Conservation (phyloP, 2,113 vertebrate genomes). For the Plestiodon gilberti region DNA sequence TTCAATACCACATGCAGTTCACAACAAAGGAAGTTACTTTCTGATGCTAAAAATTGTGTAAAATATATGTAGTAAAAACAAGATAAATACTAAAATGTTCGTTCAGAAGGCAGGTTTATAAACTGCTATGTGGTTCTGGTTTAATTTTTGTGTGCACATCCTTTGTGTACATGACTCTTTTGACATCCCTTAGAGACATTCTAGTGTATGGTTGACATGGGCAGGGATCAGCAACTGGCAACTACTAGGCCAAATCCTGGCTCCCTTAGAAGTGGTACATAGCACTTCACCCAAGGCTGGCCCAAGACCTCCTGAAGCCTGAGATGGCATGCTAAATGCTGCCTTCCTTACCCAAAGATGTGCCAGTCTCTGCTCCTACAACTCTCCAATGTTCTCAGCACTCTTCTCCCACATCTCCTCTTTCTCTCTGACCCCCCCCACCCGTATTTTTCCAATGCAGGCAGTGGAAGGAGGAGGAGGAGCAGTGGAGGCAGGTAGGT, state of each 20-base stretch:
- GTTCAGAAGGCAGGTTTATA: slow-evolving; percentile 20
- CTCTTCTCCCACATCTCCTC: too few relatives aligned
- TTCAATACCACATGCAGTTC: slow-evolving; percentile 11
- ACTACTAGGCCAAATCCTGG: not conserved
- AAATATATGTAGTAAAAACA: not conserved
- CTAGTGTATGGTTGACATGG: not conserved
- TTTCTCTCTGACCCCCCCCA: too few relatives aligned
- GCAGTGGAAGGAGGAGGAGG: too few relatives aligned
- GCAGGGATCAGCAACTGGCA: not conserved
- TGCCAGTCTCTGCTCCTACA: not conserved
- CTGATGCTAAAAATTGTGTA: slow-evolving; percentile 27
- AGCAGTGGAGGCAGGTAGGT: too few relatives aligned
- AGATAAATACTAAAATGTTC: slow-evolving; percentile 28
- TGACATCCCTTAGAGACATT: too few relatives aligned
- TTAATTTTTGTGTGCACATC: slow-evolving; percentile 20
- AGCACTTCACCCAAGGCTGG: too few relatives aligned
- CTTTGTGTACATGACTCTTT: too few relatives aligned
- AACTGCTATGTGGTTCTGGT: not conserved
- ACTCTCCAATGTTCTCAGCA: too few relatives aligned
- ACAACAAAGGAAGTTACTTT: slow-evolving; percentile 49
- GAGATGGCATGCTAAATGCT: too few relatives aligned
- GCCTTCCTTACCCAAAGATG: not conserved
- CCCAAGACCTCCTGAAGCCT: too few relatives aligned
- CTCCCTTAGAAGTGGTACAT: not conserved
- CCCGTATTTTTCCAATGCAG: too few relatives aligned